Evolutionary conservation across 2,113 vertebrate species (phyloP).

Genomic region (Bufo gargarizans): DNA sequence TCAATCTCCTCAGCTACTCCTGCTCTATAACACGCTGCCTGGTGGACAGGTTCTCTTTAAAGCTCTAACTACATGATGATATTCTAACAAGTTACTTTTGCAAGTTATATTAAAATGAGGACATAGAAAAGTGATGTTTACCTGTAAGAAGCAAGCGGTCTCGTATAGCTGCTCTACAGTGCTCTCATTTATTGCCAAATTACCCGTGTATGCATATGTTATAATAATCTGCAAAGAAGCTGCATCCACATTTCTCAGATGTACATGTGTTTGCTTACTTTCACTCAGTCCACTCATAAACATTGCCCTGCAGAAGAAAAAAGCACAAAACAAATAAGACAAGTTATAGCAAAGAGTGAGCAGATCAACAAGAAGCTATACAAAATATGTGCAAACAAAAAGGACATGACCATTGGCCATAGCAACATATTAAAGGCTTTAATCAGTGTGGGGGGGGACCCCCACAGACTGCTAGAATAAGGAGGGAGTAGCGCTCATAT

Average conservation of each 20-base stretch:
- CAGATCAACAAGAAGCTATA: not conserved
- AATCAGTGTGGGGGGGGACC: no score
- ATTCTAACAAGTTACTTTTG: not conserved
- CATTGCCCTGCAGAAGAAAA: slow-evolving; percentile 83
- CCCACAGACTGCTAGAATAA: no score
- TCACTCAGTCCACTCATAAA: slow-evolving; percentile 98
- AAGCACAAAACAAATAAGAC: not conserved
- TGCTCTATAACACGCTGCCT: no score
- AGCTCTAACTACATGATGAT: no score
- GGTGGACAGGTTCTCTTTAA: no score
- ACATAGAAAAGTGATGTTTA: slow-evolving; percentile 61
- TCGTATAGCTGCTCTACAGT: slow-evolving; percentile 97
- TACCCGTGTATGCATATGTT: slow-evolving; percentile 95
- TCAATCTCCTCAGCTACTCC: no score
- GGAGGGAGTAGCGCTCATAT: no score
- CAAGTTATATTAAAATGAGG: not conserved
- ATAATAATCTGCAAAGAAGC: slow-evolving; percentile 94
- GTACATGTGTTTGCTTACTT: slow-evolving; percentile 95
- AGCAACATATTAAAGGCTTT: no score
- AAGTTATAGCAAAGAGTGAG: not conserved
- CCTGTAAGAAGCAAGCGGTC: slow-evolving; percentile 98
- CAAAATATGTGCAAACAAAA: not conserved
- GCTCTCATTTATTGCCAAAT: slow-evolving; percentile 90
- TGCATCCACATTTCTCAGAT: slow-evolving; percentile 92
- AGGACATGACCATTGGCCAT: no score